Evolutionary conservation across 2,113 vertebrate species (phyloP), one percentile per base, ranked within the genome.

Genomic region (Pionites leucogaster): DNA sequence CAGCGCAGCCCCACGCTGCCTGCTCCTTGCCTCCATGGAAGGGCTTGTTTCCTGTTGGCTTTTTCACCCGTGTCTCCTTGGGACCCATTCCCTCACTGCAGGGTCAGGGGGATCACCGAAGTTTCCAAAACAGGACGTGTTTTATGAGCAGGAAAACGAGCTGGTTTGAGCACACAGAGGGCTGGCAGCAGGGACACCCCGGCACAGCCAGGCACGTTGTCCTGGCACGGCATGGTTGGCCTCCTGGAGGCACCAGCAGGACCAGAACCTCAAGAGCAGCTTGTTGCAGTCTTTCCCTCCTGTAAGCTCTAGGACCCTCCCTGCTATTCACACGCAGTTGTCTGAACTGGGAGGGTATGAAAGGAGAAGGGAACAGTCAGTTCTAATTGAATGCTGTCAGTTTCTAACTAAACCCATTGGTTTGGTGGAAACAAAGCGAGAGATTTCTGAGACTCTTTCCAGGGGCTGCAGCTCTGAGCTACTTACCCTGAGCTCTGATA

Each of bases 401-500:
- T 79, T 88, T 70, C 76, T 57, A 62, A 65, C 92, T 95, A 90
- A 95, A 91, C 77, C 88, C 49, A 8, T 71, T 62, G 90, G 94
- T 91, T 68, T 88, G 84, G 42, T 81, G 88, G 84, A 90, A 92
- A 96, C 95, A 95, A 94, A 95, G 92, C 1, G 17, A 86, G 88
- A 82, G 94, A 93, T 95, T 95, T 86, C 47, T 29, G 62, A 88
- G 93, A 79, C 90, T 92, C 80, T 92, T 95, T 65, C 82, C 67
- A 10, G 70, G 47, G 85, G 60, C 93, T 96, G 70, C 81, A 85
- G 89, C 82, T 88, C 89, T 96, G 96, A 97, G 96, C 96, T 97
- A 7, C 96, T 97, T 97, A 96, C 39, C 67, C 92, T 90, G 82
- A 94, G 94, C 95, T 92, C 62, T 74, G 91, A 95, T 93, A 92